Base-by-base conservation (phyloP, 2,888 invertebrate genomes). In the Agriotes lineatus region DNA sequence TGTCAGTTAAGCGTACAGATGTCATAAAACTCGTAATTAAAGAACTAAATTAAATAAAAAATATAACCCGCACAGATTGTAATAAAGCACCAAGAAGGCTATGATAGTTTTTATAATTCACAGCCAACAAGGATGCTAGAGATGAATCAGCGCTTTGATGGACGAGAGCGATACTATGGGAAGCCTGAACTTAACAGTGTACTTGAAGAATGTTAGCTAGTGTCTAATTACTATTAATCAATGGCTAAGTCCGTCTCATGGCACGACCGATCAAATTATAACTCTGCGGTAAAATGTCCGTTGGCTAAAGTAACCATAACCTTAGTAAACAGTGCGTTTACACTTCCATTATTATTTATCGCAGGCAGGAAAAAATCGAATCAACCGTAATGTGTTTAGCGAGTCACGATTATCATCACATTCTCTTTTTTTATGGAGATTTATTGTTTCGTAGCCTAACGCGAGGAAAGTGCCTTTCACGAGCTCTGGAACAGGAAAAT, bases 231-330 rank as follows among this genome's bases (percentile, higher is more conserved):
- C 81, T 80, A 82, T 82, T 82, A 83, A 83, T 81, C 81, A 82
- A 79, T 76, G 81, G 82, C 77, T 81, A 76, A 79, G 81, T 76
- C 76, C 76, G 80, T 82, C 82, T 83, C 81, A 79, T 80, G 78
- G 83, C 84, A 84, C 84, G 84, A 84, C 82, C 82, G 83, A 83
- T 83, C 82, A 83, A 84, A 83, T 84, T 84, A 83, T 84, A 84
- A 84, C 82, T 83, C 80, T 79, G 79, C 78, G 73, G 78, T 79
- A 80, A 80, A 80, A 80, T 81, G 74, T 81, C 82, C 81, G 80
- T 81, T 76, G 83, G 82, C 82, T 79, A 82, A 82, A 82, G 80
- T 81, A 82, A 82, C 82, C 81, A 82, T 79, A 81, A 82, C 81
- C 81, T 81, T 80, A 78, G 82, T 80, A 83, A 82, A 83, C 82